Conservation (phyloP, 2,888 invertebrate genomes). For the Cryptophagus acutangulus region DNA sequence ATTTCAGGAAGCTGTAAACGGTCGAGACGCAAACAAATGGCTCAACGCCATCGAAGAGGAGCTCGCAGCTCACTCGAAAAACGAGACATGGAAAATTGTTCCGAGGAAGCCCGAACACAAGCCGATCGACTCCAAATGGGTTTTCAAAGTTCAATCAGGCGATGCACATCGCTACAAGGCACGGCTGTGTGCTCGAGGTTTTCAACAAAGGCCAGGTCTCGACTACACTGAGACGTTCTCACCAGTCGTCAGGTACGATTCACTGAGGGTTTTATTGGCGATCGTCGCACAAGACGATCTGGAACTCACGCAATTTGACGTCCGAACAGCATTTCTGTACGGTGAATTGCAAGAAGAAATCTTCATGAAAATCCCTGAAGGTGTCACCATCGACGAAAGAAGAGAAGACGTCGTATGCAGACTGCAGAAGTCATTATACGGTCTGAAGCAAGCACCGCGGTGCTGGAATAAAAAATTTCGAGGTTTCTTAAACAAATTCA, state of each 20-base stretch:
- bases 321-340: conserved; percentile 27
- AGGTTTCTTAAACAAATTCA: conserved; percentile 27
- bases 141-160: conserved; percentile 3
- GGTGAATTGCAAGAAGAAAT: conserved; percentile 23
- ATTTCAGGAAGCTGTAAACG: background rate
- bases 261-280: conserved; percentile 19
- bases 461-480: conserved; percentile 27
- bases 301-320: conserved; percentile 24
- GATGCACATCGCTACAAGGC: conserved; percentile 24
- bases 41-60: conserved; percentile 2
- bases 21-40: background rate
- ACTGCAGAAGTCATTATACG: conserved; percentile 35
- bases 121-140: conserved; percentile 2
- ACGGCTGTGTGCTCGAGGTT: conserved; percentile 15
- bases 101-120: background rate
- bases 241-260: conserved; percentile 20
- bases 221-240: conserved; percentile 25
- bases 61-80: background rate
- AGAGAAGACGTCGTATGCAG: conserved; percentile 26
- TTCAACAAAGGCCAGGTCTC: conserved; percentile 19
- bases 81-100: background rate
- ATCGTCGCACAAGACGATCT: conserved; percentile 15
- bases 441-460: conserved; percentile 30
- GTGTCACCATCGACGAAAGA: conserved; percentile 15
- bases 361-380: conserved; percentile 22